phyloP scores from a whole-genome alignment of 2,888 invertebrate species.

The Parnassius mnemosyne region DNA sequence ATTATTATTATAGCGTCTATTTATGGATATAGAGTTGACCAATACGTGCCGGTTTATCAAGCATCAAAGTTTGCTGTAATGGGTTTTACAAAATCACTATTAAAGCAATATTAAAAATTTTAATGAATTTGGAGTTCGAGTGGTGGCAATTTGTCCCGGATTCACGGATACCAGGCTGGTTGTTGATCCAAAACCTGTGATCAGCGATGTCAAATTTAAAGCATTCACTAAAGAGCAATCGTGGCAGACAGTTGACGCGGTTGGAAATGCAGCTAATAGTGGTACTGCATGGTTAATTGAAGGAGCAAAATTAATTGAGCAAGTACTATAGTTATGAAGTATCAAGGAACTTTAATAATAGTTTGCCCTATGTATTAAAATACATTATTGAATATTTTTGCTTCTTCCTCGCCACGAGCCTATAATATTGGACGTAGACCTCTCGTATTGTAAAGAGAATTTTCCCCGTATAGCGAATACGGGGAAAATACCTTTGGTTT shows the following conservation, averaged over 20 bases:
- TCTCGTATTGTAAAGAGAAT: no score
- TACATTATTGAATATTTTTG: no score
- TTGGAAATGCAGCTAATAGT: conserved; percentile 60
- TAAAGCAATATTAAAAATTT: conserved; percentile 57
- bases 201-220: conserved; percentile 36
- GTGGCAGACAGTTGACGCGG: conserved; percentile 51
- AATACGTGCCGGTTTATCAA: conserved; percentile 75
- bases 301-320: conserved; percentile 49
- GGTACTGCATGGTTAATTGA: conserved; percentile 78
- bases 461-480: no score
- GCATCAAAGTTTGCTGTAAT: conserved; percentile 77
- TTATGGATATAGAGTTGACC: conserved; percentile 69
- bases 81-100: conserved; percentile 67
- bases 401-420: no score
- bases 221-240: conserved; percentile 35
- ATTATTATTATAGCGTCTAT: conserved; percentile 84
- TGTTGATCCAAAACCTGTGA: conserved; percentile 28
- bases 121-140: conserved; percentile 56
- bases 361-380: no score
- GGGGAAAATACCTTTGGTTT: no score
- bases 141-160: conserved; percentile 68
- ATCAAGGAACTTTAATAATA: no score
- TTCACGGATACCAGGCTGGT: conserved; percentile 45
- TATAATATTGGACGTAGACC: no score
- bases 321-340: not conserved